These are phyloP conservation scores for Tetramorium parvispinum DNA, from an alignment of 1,140 invertebrate genomes.

Conservation along the genomic window DNA sequence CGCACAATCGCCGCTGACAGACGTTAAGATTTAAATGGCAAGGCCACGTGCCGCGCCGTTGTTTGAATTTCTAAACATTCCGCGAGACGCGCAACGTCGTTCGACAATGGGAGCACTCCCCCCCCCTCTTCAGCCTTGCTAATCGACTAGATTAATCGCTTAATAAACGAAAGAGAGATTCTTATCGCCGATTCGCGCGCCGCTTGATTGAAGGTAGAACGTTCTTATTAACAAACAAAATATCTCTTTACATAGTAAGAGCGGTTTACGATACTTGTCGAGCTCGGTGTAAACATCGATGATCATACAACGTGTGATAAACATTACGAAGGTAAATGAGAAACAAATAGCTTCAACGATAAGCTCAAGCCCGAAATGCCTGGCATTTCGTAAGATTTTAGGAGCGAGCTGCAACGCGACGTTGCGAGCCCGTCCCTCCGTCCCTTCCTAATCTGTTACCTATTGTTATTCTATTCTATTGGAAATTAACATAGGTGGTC, in stretches of 20 bases:
- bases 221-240: neutral
- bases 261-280: neutral
- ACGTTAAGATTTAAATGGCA: constrained; percentile 71
- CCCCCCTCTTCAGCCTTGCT: neutral
- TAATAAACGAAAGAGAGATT: neutral
- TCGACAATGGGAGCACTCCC: neutral
- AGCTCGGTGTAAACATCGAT: constrained; percentile 18
- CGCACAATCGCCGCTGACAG: constrained; percentile 61
- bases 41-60: constrained; percentile 62
- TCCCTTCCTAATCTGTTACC: neutral
- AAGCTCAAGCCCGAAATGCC: neutral
- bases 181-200: neutral
- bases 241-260: neutral
- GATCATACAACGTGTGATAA: constrained; percentile 10
- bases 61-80: constrained; percentile 67
- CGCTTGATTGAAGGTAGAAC: neutral
- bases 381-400: neutral
- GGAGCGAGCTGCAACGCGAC: neutral
- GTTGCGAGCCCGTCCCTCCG: too few species aligned
- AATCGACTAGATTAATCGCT: neutral
- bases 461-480: too few species aligned
- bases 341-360: neutral
- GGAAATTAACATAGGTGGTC: neutral
- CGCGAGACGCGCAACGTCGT: constrained; percentile 18
- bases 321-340: constrained; percentile 4